These are phyloP conservation scores for Lutraria rhynchaena DNA, from an alignment of 1,140 invertebrate species.

Conservation along the genomic window DNA sequence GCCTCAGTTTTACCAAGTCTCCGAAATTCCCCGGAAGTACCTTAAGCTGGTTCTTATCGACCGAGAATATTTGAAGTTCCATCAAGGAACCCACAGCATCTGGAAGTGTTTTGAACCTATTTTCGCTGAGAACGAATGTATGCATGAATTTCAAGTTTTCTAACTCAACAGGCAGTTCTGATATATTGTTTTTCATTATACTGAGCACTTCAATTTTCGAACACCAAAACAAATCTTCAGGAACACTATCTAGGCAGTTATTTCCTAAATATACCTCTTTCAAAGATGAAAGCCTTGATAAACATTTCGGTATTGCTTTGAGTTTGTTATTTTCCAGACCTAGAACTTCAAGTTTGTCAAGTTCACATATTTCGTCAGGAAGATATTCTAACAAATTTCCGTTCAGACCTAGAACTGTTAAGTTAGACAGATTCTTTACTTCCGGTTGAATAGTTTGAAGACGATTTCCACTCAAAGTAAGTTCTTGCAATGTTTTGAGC, in stretches of 20 bases:
- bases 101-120: slow-evolving; percentile 70
- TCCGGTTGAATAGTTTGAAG: slow-evolving; percentile 74
- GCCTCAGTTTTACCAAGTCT: slow-evolving; percentile 70
- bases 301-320: slow-evolving; percentile 68
- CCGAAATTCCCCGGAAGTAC: slow-evolving; percentile 75
- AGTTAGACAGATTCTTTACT: slow-evolving; percentile 69
- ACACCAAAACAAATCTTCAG: slow-evolving; percentile 78
- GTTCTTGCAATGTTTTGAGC: slow-evolving; percentile 73
- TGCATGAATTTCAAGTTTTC: slow-evolving; percentile 72
- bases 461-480: slow-evolving; percentile 76
- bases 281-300: slow-evolving; percentile 75
- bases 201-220: slow-evolving; percentile 75
- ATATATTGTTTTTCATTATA: slow-evolving; percentile 71
- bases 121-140: slow-evolving; percentile 71
- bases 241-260: slow-evolving; percentile 73
- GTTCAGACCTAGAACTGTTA: slow-evolving; percentile 77
- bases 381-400: slow-evolving; percentile 73
- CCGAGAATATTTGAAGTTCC: slow-evolving; percentile 66
- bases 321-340: slow-evolving; percentile 77
- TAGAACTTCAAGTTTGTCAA: slow-evolving; percentile 70
- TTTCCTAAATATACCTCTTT: slow-evolving; percentile 77
- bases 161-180: slow-evolving; percentile 73
- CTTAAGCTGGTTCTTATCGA: slow-evolving; percentile 72
- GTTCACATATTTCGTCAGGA: slow-evolving; percentile 74
- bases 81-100: slow-evolving; percentile 67